These are phyloP conservation scores for Sminthurinus aureus DNA, from an alignment of 2,888 invertebrate genomes.

Conservation along the genomic window DNA sequence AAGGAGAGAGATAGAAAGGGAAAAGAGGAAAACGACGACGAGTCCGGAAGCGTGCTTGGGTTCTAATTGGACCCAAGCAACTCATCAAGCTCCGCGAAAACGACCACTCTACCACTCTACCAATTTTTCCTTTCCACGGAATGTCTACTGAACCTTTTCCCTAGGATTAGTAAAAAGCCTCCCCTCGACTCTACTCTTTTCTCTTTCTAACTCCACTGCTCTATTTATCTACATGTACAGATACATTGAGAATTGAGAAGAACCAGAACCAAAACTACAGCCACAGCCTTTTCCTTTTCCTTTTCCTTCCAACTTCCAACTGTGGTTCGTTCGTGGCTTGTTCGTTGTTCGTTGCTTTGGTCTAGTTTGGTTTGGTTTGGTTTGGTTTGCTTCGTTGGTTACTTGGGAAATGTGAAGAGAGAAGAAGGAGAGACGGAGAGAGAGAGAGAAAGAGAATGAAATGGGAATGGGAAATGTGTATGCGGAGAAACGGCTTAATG, in stretches of 20 bases:
- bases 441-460: not conserved
- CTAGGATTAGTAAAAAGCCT: conserved; percentile 49
- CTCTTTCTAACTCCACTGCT: not conserved
- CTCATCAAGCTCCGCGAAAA: conserved; percentile 56
- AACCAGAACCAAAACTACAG: too few species aligned
- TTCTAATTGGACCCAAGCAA: conserved; percentile 58
- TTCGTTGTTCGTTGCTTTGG: not conserved
- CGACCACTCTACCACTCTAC: conserved; percentile 50
- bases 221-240: not conserved
- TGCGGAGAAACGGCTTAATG: not conserved
- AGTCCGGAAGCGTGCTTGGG: conserved; percentile 49
- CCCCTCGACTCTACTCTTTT: not conserved
- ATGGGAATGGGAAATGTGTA: not conserved
- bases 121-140: conserved; percentile 47
- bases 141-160: conserved; percentile 42
- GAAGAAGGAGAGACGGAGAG: not conserved
- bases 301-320: not conserved
- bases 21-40: not conserved
- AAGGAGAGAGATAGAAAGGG: not conserved
- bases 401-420: not conserved
- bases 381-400: not conserved
- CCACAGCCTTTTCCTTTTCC: too few species aligned
- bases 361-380: not conserved
- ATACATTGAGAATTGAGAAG: too few species aligned
- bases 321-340: not conserved